These are phyloP conservation scores for Centropristis striata DNA, from an alignment of 2,113 vertebrate genomes.

Conservation along the genomic window DNA sequence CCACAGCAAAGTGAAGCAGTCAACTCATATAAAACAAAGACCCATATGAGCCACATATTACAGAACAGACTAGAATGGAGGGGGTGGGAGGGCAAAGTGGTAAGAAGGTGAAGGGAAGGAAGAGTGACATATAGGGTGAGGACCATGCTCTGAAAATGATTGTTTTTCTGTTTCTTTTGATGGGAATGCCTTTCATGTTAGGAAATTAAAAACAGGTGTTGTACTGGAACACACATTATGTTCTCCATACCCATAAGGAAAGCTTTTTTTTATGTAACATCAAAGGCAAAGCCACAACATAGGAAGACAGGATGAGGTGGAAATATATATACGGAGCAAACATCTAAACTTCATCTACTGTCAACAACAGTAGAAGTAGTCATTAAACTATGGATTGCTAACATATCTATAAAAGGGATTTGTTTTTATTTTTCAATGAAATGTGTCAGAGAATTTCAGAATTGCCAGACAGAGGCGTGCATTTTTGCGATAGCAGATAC, in stretches of 20 bases:
- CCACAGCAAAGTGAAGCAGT: conserved; percentile 80
- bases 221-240: conserved; percentile 92
- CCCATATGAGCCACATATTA: conserved; percentile 55
- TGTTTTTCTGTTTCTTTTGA: conserved; percentile 94
- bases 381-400: neutral
- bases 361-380: neutral
- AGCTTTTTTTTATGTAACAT: conserved; percentile 91
- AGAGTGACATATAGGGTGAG: conserved; percentile 65
- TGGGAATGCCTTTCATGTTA: conserved; percentile 95
- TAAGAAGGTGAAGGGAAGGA: conserved; percentile 22
- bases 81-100: neutral
- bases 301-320: conserved; percentile 88
- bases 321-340: conserved; percentile 82
- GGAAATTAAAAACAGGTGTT: conserved; percentile 98
- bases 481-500: neutral
- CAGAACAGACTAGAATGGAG: conserved; percentile 24
- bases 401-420: neutral
- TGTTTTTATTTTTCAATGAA: neutral
- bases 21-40: conserved; percentile 53
- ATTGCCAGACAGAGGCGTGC: neutral
- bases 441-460: neutral
- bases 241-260: conserved; percentile 87
- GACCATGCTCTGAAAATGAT: conserved; percentile 86
- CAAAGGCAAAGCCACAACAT: conserved; percentile 93
- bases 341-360: conserved; percentile 43